phyloP scores from a whole-genome alignment of 1,140 invertebrate species.

The Drosophila albomicans region DNA sequence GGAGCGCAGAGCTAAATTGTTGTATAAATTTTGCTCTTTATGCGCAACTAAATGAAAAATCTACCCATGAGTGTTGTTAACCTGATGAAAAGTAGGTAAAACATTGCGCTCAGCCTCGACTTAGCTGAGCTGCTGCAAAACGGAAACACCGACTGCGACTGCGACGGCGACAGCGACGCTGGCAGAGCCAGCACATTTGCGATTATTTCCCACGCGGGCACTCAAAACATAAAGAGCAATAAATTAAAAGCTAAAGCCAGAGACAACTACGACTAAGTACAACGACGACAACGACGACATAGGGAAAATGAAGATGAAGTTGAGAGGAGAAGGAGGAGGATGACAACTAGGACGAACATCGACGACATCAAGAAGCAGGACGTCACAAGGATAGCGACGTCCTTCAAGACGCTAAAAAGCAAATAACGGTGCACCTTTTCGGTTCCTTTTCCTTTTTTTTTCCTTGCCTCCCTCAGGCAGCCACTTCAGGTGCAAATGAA shows the following conservation, averaged over 20 bases:
- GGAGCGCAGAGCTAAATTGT: slow-evolving; percentile 46
- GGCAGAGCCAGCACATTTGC: slow-evolving; percentile 72
- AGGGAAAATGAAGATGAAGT: neutral
- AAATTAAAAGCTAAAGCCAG: slow-evolving; percentile 74
- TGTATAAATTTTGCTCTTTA: slow-evolving; percentile 73
- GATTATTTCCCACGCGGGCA: slow-evolving; percentile 82
- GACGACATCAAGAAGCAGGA: slow-evolving; percentile 36
- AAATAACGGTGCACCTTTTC: slow-evolving; percentile 37
- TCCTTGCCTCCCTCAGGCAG: slow-evolving; percentile 19
- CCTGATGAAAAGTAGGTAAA: slow-evolving; percentile 81
- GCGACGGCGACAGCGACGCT: slow-evolving; percentile 10
- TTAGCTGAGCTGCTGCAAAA: slow-evolving; percentile 18
- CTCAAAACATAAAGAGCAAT: slow-evolving; percentile 83
- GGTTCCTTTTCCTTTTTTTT: neutral
- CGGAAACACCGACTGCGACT: neutral
- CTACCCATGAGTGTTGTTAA: slow-evolving; percentile 82
- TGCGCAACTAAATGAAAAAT: slow-evolving; percentile 77
- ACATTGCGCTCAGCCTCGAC: slow-evolving; percentile 22
- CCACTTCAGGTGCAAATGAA: slow-evolving; percentile 82
- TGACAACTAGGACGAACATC: slow-evolving; percentile 4
- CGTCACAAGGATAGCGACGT: slow-evolving; percentile 16
- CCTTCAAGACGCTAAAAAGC: slow-evolving; percentile 56
- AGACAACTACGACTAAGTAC: slow-evolving; percentile 41
- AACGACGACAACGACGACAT: slow-evolving; percentile 19
- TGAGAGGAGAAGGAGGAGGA: slow-evolving; percentile 11